Percentiles rank a stretch among this genome's conserved stretches.
Conservation (phyloP, 2,797 vertebrate species). For the Centroberyx gerrardi region DNA sequence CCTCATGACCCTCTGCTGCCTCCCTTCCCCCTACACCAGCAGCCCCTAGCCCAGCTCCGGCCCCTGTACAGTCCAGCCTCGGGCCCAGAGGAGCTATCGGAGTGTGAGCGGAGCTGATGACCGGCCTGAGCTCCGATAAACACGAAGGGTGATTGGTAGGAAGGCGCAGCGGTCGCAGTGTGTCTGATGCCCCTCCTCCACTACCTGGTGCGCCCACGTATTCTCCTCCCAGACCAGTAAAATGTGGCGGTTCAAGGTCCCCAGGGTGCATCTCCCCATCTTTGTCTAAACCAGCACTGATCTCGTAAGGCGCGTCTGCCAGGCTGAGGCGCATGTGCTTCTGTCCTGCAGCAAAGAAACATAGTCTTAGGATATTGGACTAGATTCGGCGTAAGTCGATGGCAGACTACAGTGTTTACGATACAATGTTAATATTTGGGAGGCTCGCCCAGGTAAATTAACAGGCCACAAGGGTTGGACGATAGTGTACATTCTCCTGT, state of each 20-base stretch:
- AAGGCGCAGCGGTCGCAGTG: conserved; percentile 79
- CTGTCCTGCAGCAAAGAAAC: conserved; percentile 86
- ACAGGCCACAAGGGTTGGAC: too few relatives aligned
- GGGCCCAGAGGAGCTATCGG: conserved; percentile 88
- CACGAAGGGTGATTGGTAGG: conserved; percentile 89
- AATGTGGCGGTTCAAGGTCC: conserved; percentile 86
- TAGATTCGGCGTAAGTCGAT: neutral
- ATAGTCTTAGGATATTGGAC: conserved; percentile 15
- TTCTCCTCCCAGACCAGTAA: conserved; percentile 88
- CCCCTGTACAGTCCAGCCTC: conserved; percentile 89
- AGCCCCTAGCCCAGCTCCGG: conserved; percentile 80
- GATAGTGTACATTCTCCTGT: too few relatives aligned
- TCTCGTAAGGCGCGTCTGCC: conserved; percentile 92
- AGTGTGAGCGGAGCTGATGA: conserved; percentile 92
- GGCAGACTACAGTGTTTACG: neutral
- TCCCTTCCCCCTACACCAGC: conserved; percentile 79
- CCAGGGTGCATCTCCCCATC: conserved; percentile 90
- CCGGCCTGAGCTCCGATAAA: conserved; percentile 91
- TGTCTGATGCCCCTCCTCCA: conserved; percentile 73
- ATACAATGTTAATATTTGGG: neutral
- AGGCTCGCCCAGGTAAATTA: too few relatives aligned
- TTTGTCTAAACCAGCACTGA: conserved; percentile 92
- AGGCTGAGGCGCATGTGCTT: conserved; percentile 94
- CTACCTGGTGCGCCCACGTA: conserved; percentile 73
- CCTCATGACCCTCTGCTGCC: conserved; percentile 87